These are phyloP conservation scores for Xestia rhomboidea DNA, from an alignment of 2,888 invertebrate species.

Conservation along the genomic window DNA sequence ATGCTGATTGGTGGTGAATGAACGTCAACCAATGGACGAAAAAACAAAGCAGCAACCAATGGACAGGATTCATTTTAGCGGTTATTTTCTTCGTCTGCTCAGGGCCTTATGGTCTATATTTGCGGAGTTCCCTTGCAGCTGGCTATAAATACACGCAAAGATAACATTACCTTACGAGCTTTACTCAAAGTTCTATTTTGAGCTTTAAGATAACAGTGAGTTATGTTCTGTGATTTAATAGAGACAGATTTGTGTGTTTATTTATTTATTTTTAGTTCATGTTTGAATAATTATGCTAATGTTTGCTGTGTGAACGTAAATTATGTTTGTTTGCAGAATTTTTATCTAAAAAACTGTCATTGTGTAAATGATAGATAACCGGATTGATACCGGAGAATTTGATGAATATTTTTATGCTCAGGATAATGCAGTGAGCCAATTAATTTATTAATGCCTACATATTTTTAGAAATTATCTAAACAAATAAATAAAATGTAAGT, in stretches of 20 bases:
- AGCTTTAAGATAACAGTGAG: slow-evolving; percentile 43
- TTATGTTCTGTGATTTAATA: slow-evolving; percentile 25
- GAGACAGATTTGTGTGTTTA: slow-evolving; percentile 2
- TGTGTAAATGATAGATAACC: neutral
- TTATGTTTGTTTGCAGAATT: neutral
- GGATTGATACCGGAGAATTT: neutral
- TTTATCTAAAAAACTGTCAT: neutral
- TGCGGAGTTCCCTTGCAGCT: slow-evolving; percentile 40
- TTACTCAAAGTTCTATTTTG: slow-evolving; percentile 50
- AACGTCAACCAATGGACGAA: neutral
- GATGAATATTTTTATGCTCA: neutral
- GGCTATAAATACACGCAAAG: slow-evolving; percentile 53
- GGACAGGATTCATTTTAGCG: too few relatives aligned
- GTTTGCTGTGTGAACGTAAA: neutral
- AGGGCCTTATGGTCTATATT: slow-evolving; percentile 51
- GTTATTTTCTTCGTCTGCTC: neutral
- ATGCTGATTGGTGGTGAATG: too few relatives aligned
- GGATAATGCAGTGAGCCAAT: neutral
- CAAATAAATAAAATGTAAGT: too few relatives aligned
- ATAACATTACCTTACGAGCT: slow-evolving; percentile 51
- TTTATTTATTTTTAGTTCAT: slow-evolving; percentile 23
- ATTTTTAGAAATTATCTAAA: too few relatives aligned
- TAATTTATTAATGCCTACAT: neutral
- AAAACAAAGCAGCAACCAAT: neutral
- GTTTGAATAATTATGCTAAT: slow-evolving; percentile 30